Conservation (phyloP, 1,140 invertebrate species). For the Caerostris extrusa region DNA sequence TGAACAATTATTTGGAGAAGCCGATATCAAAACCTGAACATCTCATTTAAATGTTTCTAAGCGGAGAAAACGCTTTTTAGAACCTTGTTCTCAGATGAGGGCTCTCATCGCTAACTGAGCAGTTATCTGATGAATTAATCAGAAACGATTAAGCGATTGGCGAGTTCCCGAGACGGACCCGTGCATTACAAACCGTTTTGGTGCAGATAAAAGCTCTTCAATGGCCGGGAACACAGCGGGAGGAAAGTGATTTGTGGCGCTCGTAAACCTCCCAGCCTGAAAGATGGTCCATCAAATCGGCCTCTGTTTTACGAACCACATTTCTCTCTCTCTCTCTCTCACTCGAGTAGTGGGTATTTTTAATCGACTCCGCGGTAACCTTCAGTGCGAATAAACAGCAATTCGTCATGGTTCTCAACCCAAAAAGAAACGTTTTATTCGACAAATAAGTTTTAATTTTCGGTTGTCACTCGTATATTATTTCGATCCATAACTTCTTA, state of each 20-base stretch:
- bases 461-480: slow-evolving; percentile 6
- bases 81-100: background rate
- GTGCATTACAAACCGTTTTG: slow-evolving; percentile 67
- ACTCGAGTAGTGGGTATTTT: slow-evolving; percentile 28
- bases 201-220: slow-evolving; percentile 49
- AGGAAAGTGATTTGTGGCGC: slow-evolving; percentile 50
- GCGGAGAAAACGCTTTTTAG: no score
- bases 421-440: background rate
- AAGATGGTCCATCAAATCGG: slow-evolving; percentile 31
- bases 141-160: background rate
- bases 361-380: slow-evolving; percentile 8
- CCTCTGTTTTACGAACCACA: slow-evolving; percentile 15
- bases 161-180: background rate
- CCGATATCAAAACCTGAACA: no score
- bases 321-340: background rate
- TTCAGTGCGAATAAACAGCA: slow-evolving; percentile 8
- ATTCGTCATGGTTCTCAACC: background rate
- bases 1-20: no score
- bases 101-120: background rate
- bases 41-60: no score
- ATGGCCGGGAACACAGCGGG: slow-evolving; percentile 26
- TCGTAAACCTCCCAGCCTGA: slow-evolving; percentile 61
- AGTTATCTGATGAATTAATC: slow-evolving; percentile 12
- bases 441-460: slow-evolving; percentile 40
- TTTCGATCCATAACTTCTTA: background rate